phyloP scores from a whole-genome alignment of 2,888 invertebrate species.

The Ectemnius lituratus region DNA sequence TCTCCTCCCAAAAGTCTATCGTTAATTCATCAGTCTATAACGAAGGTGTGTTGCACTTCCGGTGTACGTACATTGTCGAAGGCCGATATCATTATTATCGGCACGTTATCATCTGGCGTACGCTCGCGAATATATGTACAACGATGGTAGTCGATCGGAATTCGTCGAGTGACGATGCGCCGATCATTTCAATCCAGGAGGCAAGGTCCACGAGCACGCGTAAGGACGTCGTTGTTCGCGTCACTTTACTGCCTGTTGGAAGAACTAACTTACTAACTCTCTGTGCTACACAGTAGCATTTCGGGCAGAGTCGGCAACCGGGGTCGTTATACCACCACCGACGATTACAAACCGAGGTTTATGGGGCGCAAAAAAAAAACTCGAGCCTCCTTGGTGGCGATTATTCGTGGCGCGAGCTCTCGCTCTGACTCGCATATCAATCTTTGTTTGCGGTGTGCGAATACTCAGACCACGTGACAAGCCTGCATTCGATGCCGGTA shows the following conservation, averaged over 20 bases:
- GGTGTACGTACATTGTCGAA: slow-evolving; percentile 11
- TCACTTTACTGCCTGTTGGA: too few relatives aligned
- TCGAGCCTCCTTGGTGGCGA: slow-evolving; percentile 1
- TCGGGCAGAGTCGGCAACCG: neutral
- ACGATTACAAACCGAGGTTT: neutral
- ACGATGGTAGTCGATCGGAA: slow-evolving; percentile 19
- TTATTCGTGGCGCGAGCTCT: neutral
- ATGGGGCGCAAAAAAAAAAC: neutral
- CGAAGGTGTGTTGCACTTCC: slow-evolving; percentile 15
- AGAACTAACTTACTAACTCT: too few relatives aligned
- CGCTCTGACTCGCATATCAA: neutral
- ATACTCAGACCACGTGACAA: neutral
- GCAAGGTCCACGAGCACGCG: slow-evolving; percentile 49
- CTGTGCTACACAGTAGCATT: too few relatives aligned
- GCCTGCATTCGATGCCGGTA: neutral
- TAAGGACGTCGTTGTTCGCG: slow-evolving; percentile 21
- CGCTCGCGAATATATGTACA: neutral
- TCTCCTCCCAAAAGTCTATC: too few relatives aligned
- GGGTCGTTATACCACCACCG: slow-evolving; percentile 19
- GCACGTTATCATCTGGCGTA: slow-evolving; percentile 31
- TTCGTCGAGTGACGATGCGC: slow-evolving; percentile 44
- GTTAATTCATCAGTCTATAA: neutral
- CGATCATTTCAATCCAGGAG: slow-evolving; percentile 58
- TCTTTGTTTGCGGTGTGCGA: slow-evolving; percentile 1
- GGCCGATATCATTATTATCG: slow-evolving; percentile 44